phyloP scores from a whole-genome alignment of 2,797 vertebrate species.

The Premnoplex brunnescens region DNA sequence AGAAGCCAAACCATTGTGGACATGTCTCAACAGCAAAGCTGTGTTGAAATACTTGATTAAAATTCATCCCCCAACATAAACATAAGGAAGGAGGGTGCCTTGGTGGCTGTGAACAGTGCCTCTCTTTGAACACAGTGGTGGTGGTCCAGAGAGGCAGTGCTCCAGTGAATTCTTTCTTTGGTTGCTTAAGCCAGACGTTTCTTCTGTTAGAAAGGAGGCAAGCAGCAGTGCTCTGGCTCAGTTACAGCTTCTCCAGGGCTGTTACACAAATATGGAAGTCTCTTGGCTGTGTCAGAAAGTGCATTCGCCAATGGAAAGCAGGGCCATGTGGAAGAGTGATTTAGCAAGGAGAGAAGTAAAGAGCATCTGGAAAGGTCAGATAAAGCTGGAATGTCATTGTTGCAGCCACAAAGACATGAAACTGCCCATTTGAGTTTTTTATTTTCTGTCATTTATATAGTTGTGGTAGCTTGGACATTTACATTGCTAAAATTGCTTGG shows the following conservation, averaged over 20 bases:
- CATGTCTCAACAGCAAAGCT: neutral
- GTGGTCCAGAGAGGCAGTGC: neutral
- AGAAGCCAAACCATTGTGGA: neutral
- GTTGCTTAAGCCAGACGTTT: neutral
- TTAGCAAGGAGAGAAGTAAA: neutral
- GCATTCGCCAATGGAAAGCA: neutral
- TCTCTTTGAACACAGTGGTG: neutral
- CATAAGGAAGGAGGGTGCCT: neutral
- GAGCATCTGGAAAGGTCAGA: conserved; percentile 57
- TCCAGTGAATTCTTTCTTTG: neutral
- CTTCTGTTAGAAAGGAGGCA: neutral
- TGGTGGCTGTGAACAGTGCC: neutral
- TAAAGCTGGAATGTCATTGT: conserved; percentile 46
- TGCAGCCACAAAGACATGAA: neutral
- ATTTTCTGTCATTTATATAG: conserved; percentile 11
- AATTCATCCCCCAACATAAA: neutral
- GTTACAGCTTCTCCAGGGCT: conserved; percentile 54
- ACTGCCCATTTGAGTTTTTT: neutral
- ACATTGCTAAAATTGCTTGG: conserved; percentile 29
- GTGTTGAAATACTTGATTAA: conserved; percentile 15
- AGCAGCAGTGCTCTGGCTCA: neutral
- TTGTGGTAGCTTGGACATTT: neutral
- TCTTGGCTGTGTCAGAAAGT: conserved; percentile 67
- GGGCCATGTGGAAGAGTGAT: neutral
- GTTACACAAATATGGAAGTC: conserved; percentile 72